These are phyloP conservation scores for Bursaphelenchus okinawaensis DNA, from an alignment of 2,888 invertebrate genomes.

Conservation along the genomic window DNA sequence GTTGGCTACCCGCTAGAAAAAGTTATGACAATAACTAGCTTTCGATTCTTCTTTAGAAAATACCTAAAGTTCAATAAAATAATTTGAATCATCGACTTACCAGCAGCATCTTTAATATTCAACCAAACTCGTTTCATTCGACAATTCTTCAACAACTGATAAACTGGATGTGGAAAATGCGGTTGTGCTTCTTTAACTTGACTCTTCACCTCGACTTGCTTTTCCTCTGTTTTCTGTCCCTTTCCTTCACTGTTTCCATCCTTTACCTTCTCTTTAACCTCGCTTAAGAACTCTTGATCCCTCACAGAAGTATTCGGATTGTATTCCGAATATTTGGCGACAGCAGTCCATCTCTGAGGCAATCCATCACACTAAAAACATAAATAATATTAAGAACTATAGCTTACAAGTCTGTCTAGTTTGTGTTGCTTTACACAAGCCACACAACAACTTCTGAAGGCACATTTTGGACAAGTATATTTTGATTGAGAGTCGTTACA, in stretches of 20 bases:
- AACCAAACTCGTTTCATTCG: constrained; percentile 13
- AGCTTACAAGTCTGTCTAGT: constrained; percentile 29
- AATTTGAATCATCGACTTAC: no score
- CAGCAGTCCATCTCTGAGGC: constrained; percentile 31
- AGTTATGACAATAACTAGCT: no score
- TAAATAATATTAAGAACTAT: neutral
- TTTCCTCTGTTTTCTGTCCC: neutral
- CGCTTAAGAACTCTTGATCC: constrained; percentile 36
- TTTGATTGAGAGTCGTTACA: constrained; percentile 24
- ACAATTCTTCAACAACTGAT: constrained; percentile 3
- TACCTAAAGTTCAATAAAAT: no score
- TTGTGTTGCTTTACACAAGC: constrained; percentile 48
- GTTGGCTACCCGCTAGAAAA: no score
- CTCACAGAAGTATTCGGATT: constrained; percentile 12
- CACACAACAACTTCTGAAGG: constrained; percentile 41
- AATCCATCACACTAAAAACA: constrained; percentile 45
- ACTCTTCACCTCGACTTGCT: neutral
- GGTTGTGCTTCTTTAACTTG: neutral
- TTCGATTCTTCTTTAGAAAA: no score
- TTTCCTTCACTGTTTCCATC: neutral
- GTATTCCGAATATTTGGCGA: constrained; percentile 33
- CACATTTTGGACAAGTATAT: constrained; percentile 49
- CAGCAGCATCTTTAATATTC: constrained; percentile 1
- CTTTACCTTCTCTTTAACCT: constrained; percentile 18
- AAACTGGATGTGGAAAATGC: neutral